phyloP scores from a whole-genome alignment of 2,888 invertebrate genomes.

The Epinotia bilunana region DNA sequence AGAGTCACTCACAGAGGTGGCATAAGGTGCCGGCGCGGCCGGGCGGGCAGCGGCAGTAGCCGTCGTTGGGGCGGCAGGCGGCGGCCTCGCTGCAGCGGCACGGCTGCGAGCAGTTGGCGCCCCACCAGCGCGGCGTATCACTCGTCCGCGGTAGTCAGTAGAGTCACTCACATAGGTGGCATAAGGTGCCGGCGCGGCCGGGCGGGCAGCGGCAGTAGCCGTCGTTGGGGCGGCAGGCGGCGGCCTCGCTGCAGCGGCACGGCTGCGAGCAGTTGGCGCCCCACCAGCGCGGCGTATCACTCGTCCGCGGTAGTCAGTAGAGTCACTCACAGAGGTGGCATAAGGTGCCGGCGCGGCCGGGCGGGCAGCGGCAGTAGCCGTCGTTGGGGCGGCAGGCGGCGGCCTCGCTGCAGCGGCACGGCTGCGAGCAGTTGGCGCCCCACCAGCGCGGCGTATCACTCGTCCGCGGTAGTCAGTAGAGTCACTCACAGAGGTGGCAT shows the following conservation, averaged over 20 bases:
- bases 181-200: slow-evolving; percentile 92
- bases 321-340: slow-evolving; percentile 90
- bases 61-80: slow-evolving; percentile 92
- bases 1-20: slow-evolving; percentile 87
- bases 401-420: slow-evolving; percentile 91
- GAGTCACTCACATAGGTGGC: slow-evolving; percentile 88
- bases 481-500: slow-evolving; percentile 90
- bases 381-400: slow-evolving; percentile 92
- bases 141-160: too few relatives aligned
- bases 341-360: slow-evolving; percentile 92
- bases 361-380: slow-evolving; percentile 92
- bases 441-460: slow-evolving; percentile 87
- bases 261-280: slow-evolving; percentile 92
- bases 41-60: slow-evolving; percentile 91
- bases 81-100: slow-evolving; percentile 92
- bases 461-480: too few relatives aligned
- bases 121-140: slow-evolving; percentile 88
- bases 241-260: slow-evolving; percentile 91
- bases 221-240: slow-evolving; percentile 92
- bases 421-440: slow-evolving; percentile 92
- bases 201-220: slow-evolving; percentile 92
- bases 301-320: too few relatives aligned
- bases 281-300: slow-evolving; percentile 87
- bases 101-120: slow-evolving; percentile 91
- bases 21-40: slow-evolving; percentile 93